These are phyloP conservation scores for Oreochromis aureus DNA, from an alignment of 2,113 vertebrate species.

Conservation along the genomic window DNA sequence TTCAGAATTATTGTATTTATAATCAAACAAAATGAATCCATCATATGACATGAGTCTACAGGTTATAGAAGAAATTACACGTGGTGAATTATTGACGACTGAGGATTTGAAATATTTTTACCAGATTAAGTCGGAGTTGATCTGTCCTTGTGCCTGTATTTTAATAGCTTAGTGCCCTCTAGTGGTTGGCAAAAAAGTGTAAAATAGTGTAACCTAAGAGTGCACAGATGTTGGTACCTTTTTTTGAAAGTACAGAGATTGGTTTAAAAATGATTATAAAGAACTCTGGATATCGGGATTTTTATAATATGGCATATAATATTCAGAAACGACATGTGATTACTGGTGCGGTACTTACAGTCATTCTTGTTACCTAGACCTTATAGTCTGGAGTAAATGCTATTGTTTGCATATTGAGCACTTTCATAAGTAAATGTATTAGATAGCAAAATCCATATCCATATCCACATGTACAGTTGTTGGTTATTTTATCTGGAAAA, in stretches of 20 bases:
- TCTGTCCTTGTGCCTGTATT: background rate
- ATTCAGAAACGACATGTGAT: background rate
- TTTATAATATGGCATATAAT: background rate
- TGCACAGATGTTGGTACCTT: background rate
- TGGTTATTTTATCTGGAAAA: background rate
- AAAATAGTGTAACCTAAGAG: background rate
- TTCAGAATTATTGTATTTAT: background rate
- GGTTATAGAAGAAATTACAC: background rate
- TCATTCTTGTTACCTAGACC: background rate
- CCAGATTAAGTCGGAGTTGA: background rate
- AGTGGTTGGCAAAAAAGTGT: background rate
- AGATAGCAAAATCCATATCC: background rate
- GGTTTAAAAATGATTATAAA: background rate
- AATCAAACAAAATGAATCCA: background rate
- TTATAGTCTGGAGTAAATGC: background rate
- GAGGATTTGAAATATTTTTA: background rate
- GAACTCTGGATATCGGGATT: background rate
- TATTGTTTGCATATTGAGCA: background rate
- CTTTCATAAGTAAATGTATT: background rate
- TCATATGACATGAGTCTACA: background rate
- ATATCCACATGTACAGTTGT: background rate
- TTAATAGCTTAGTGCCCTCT: slow-evolving; percentile 9
- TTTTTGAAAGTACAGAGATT: background rate
- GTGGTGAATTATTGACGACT: background rate
- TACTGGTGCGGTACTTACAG: background rate